Conservation (phyloP, 1,140 invertebrate genomes). For the Aplysia californica region DNA sequence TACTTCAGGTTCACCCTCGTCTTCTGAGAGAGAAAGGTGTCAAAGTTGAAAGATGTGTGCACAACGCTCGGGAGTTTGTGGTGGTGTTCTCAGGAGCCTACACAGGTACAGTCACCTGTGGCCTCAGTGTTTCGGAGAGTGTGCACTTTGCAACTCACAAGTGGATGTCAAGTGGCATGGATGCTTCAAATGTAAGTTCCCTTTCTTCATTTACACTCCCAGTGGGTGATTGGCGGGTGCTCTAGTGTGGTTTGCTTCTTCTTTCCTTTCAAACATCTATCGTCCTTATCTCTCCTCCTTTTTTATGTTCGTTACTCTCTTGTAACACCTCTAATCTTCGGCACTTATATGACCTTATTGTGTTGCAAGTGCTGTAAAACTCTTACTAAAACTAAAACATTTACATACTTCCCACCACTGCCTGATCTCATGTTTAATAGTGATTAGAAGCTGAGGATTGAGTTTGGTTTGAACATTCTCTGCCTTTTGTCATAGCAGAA, state of each 20-base stretch:
- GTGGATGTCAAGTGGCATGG: constrained; percentile 82
- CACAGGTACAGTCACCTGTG: constrained; percentile 89
- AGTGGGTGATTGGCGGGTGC: too few relatives aligned
- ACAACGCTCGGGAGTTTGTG: constrained; percentile 90
- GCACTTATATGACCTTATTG: background rate
- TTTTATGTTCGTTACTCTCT: too few relatives aligned
- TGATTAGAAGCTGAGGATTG: too few relatives aligned
- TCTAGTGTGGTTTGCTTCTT: too few relatives aligned
- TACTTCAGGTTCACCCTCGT: constrained; percentile 83
- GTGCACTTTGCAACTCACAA: constrained; percentile 86
- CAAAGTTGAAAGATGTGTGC: constrained; percentile 81
- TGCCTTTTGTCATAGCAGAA: too few relatives aligned
- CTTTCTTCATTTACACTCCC: background rate
- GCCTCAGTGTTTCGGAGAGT: constrained; percentile 91
- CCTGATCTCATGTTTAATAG: too few relatives aligned
- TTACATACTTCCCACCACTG: too few relatives aligned
- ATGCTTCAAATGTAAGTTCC: constrained; percentile 73
- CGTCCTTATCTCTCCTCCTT: too few relatives aligned
- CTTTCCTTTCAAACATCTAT: too few relatives aligned
- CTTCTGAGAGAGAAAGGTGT: constrained; percentile 82
- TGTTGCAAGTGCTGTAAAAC: too few relatives aligned
- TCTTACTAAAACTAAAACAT: too few relatives aligned
- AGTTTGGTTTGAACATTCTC: too few relatives aligned
- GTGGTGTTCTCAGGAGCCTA: constrained; percentile 92
- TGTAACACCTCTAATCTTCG: background rate